Conservation (phyloP, 1,140 invertebrate species). For the Gryllus bimaculatus region DNA sequence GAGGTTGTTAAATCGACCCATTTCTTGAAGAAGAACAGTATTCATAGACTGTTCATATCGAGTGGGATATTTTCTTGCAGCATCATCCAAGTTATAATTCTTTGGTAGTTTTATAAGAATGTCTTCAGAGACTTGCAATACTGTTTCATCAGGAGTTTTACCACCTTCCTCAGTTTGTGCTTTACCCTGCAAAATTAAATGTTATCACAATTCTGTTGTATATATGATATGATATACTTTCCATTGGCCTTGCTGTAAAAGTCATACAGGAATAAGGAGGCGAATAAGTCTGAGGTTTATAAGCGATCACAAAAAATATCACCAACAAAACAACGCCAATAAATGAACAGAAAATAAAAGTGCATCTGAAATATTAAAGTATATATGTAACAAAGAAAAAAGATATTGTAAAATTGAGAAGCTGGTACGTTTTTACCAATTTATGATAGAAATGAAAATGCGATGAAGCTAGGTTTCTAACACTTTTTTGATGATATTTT, state of each 20-base stretch:
- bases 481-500: too few species aligned
- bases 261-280: neutral
- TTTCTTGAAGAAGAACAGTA: constrained; percentile 88
- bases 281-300: neutral
- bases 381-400: too few species aligned
- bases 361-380: too few species aligned
- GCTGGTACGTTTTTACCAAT: too few species aligned
- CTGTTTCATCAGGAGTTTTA: constrained; percentile 54
- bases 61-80: constrained; percentile 66
- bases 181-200: constrained; percentile 31
- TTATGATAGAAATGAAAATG: too few species aligned
- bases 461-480: too few species aligned
- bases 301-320: too few species aligned
- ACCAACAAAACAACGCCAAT: too few species aligned
- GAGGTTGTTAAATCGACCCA: constrained; percentile 79
- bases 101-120: constrained; percentile 62
- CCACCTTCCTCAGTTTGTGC: constrained; percentile 30
- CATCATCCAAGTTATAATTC: constrained; percentile 57
- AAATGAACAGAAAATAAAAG: too few species aligned
- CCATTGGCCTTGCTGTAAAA: too few species aligned
- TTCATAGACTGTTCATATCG: constrained; percentile 81
- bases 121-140: constrained; percentile 57
- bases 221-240: too few species aligned
- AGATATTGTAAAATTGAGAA: too few species aligned
- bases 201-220: neutral